Evolutionary conservation across 2,888 invertebrate genomes (phyloP).

Genomic region (Xanthia togata): DNA sequence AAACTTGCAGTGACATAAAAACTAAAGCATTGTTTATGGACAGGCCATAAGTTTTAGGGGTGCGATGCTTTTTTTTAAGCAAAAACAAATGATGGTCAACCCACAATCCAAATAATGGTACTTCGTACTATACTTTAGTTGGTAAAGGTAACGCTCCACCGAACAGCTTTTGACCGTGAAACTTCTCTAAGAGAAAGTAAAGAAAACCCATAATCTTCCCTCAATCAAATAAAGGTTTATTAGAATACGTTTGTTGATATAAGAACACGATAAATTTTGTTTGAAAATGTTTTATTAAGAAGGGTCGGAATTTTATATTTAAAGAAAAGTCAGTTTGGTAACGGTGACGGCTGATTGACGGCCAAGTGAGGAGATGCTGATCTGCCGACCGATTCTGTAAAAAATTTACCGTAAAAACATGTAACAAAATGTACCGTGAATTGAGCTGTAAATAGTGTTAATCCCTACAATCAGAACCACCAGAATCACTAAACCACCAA

Average conservation of each 20-base stretch:
- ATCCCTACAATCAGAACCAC: too few species aligned
- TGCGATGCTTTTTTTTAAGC: neutral
- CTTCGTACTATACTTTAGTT: neutral
- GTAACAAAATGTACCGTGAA: too few species aligned
- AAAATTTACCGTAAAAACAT: too few species aligned
- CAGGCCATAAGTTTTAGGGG: neutral
- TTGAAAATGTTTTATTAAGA: neutral
- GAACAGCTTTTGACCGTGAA: conserved; percentile 26
- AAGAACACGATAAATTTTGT: neutral
- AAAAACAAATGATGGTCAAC: neutral
- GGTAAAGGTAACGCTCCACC: conserved; percentile 22
- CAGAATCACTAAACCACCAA: neutral
- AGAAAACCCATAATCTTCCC: conserved; percentile 19
- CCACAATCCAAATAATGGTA: neutral
- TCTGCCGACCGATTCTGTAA: too few species aligned
- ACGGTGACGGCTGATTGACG: too few species aligned
- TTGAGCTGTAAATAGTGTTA: too few species aligned
- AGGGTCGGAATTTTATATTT: neutral
- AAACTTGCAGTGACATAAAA: too few species aligned
- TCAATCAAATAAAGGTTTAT: neutral
- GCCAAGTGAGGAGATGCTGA: neutral
- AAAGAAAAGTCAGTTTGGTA: neutral
- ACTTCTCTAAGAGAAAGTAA: conserved; percentile 1
- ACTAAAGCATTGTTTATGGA: neutral
- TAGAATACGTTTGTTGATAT: neutral